Base-by-base conservation (phyloP, 2,113 vertebrate species). In the Menura novaehollandiae region DNA sequence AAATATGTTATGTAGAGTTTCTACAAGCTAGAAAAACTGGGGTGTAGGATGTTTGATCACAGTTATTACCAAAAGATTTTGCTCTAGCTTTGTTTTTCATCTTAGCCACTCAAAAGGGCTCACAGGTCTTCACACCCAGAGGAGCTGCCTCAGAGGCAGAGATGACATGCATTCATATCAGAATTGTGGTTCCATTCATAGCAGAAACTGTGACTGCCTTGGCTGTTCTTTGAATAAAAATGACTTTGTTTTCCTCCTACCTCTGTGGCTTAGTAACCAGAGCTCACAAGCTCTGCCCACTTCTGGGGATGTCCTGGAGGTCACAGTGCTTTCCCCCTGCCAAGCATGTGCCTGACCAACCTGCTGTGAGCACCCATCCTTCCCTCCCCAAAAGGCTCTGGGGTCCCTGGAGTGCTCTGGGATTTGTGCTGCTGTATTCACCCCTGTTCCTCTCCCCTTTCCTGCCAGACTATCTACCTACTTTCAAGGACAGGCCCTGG, bases 301-400 rank as follows among this genome's bases (percentile, higher is more conserved):
- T 28, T 68, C 62, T 55, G 66, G 28, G 43, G 9, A 3, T 49
- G 71, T n/a, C 22, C n/a, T 4, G 16, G 14, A 15, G 9, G 17
- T 49, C 9, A 0, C 46, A 51, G 59, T 0, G 1, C 15, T 30
- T 84, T 47, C 6, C 13, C 13, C 6, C 20, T 15, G 4, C 18
- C 23, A 21, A 15, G 11, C 1, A 1, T 10, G 19, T 60, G 23
- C n/a, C 49, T 52, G 49, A 46, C 8, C 4, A n/a, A 0, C 20
- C 7, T 6, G 3, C 37, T n/a, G 0, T 14, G 13, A 52, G 18
- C 44, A 55, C 4, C 1, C 2, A 6, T 43, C 11, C 51, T 69
- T 46, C 47, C 43, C 20, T 71, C 10, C n/a, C 16, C 37, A 37
- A 35, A 62, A 49, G 7, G 5, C 6, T 32, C 33, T 64, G 46